Evolutionary conservation across 2,888 invertebrate genomes (phyloP).

Genomic region (Ditylenchus weischeri): DNA sequence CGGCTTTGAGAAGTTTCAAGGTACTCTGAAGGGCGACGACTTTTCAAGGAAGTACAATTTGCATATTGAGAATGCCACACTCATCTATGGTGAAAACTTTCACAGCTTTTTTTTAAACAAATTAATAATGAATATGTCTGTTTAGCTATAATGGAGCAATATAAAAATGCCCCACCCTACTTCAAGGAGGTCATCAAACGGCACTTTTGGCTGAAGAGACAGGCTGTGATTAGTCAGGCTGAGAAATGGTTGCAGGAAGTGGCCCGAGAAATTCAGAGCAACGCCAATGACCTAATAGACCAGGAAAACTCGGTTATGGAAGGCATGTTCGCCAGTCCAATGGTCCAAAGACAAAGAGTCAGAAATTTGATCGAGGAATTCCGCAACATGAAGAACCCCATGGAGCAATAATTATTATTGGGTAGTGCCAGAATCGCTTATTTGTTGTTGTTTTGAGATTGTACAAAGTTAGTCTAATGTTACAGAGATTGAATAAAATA

Average conservation of each 20-base stretch:
- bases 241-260: slow-evolving; percentile 35
- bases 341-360: slow-evolving; percentile 37
- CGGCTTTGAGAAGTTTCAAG: slow-evolving; percentile 63
- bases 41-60: slow-evolving; percentile 54
- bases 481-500: no score
- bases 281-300: background rate
- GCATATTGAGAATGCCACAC: slow-evolving; percentile 57
- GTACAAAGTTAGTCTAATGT: background rate
- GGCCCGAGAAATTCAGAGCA: slow-evolving; percentile 13
- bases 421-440: no score
- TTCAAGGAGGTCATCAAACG: slow-evolving; percentile 51
- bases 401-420: slow-evolving; percentile 1
- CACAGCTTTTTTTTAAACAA: slow-evolving; percentile 9
- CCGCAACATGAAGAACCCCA: slow-evolving; percentile 45
- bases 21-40: slow-evolving; percentile 53
- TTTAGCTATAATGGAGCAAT: slow-evolving; percentile 12
- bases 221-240: slow-evolving; percentile 49
- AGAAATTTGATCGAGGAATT: slow-evolving; percentile 46
- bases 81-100: slow-evolving; percentile 48
- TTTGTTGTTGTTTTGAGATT: background rate
- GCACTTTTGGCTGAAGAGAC: slow-evolving; percentile 56
- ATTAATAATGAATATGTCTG: slow-evolving; percentile 8
- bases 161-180: background rate
- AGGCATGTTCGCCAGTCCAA: slow-evolving; percentile 18
- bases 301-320: slow-evolving; percentile 12